Conservation (phyloP, 2,113 vertebrate genomes). For the Gymnorhina tibicen region DNA sequence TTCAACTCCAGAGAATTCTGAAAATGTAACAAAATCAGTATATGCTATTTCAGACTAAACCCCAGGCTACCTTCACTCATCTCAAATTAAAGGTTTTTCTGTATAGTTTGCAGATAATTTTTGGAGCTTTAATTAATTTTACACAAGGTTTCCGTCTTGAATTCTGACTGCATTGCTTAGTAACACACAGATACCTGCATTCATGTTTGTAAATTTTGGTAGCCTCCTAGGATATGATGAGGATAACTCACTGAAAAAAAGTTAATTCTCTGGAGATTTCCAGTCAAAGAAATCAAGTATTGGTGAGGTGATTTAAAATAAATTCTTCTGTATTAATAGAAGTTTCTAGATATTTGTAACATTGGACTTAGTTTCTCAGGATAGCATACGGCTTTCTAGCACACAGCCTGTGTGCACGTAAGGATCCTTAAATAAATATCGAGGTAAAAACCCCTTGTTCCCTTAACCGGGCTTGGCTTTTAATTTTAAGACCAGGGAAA, state of each 20-base stretch:
- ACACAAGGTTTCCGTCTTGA: background rate
- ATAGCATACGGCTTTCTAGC: too few species aligned
- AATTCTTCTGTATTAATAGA: background rate
- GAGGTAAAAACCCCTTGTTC: too few species aligned
- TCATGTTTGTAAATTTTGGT: background rate
- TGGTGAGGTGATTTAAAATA: background rate
- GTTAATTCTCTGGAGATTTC: background rate
- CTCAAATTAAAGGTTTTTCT: background rate
- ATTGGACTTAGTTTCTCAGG: too few species aligned
- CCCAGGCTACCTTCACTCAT: background rate
- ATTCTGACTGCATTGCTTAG: background rate
- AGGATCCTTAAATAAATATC: too few species aligned
- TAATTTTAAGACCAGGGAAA: too few species aligned
- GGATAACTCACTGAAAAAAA: background rate
- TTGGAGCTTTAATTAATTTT: background rate
- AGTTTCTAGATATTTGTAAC: background rate
- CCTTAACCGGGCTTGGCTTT: too few species aligned
- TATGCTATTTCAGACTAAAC: background rate
- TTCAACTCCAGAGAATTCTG: background rate
- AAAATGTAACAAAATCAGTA: background rate
- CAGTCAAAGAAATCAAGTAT: background rate
- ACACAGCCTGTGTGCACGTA: too few species aligned
- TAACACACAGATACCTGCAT: background rate
- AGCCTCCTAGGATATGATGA: background rate
- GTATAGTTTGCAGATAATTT: background rate